Evolutionary conservation across 2,888 invertebrate genomes (phyloP).

Genomic region (Dermolepida albohirtum): DNA sequence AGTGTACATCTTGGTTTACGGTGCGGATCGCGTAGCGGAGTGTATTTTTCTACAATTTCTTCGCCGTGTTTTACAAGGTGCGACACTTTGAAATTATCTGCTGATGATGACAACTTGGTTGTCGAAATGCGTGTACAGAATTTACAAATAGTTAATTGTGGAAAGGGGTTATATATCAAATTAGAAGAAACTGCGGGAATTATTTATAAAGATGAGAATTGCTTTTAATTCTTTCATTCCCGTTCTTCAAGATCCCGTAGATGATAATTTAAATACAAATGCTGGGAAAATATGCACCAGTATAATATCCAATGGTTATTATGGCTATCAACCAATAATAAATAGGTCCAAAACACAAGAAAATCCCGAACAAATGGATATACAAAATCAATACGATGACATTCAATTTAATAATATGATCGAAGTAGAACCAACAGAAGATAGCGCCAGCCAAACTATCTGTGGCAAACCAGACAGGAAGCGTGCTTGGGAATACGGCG

Average conservation of each 20-base stretch:
- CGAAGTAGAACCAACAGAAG: constrained; percentile 36
- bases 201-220: constrained; percentile 47
- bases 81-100: no score
- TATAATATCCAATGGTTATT: constrained; percentile 69
- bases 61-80: no score
- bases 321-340: constrained; percentile 66
- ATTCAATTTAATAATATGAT: constrained; percentile 46
- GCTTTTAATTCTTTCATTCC: constrained; percentile 48
- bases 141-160: no score
- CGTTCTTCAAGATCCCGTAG: constrained; percentile 47
- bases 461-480: constrained; percentile 47
- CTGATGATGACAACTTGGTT: no score
- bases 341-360: constrained; percentile 27
- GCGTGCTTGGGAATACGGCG: constrained; percentile 44
- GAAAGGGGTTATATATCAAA: no score
- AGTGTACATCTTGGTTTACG: no score
- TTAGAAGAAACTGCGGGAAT: constrained; percentile 11
- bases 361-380: constrained; percentile 42
- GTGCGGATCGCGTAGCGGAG: neutral
- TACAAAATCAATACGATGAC: constrained; percentile 37
- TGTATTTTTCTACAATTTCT: constrained; percentile 22
- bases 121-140: no score
- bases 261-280: constrained; percentile 43
- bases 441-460: constrained; percentile 21
- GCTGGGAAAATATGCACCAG: constrained; percentile 63